Percentiles rank a stretch among this genome's conserved stretches.
Evolutionary conservation across 2,113 vertebrate genomes (phyloP).

Genomic region (Chionis minor): DNA sequence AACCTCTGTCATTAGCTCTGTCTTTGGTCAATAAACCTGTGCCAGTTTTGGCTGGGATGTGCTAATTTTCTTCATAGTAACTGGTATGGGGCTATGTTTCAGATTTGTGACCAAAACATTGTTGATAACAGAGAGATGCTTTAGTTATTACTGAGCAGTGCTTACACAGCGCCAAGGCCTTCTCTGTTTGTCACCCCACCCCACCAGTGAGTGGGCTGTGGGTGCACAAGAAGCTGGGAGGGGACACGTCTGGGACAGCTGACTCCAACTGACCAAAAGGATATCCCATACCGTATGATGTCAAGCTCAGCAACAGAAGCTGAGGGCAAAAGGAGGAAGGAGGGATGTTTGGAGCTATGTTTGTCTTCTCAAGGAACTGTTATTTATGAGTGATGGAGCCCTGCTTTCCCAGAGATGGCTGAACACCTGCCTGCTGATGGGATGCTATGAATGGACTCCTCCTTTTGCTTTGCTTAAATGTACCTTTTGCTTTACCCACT

Average conservation of each 20-base stretch:
- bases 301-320: not conserved
- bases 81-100: not conserved
- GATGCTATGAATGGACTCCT: not conserved
- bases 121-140: not conserved
- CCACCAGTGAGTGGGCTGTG: rapidly evolving
- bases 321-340: not conserved
- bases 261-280: not conserved
- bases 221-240: not conserved
- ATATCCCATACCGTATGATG: rapidly evolving
- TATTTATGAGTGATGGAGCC: rapidly evolving
- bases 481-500: not conserved
- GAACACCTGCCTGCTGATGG: not conserved
- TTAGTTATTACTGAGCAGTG: not conserved
- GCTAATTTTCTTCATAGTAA: not conserved
- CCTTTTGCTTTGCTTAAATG: not conserved
- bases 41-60: not conserved
- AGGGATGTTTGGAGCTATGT: rapidly evolving
- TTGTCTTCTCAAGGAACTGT: rapidly evolving
- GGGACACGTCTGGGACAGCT: not conserved
- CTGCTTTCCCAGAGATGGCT: not conserved
- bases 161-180: not conserved
- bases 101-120: not conserved
- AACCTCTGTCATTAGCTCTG: not conserved
- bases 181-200: not conserved
- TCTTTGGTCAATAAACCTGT: not conserved